These are phyloP conservation scores for Drosophila testacea DNA, from an alignment of 2,888 invertebrate genomes.

Conservation along the genomic window DNA sequence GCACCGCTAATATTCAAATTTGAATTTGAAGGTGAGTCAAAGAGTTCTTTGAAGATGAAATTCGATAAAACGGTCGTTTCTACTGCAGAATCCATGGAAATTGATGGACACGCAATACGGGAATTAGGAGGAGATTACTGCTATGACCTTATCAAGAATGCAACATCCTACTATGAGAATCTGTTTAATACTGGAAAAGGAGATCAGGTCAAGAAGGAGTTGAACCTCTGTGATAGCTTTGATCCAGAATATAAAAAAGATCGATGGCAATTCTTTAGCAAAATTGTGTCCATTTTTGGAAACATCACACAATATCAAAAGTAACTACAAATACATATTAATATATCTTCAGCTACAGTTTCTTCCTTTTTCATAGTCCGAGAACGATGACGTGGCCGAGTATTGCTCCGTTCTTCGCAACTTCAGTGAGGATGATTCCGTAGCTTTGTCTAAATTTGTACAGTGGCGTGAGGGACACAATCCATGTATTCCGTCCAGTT, in stretches of 20 bases:
- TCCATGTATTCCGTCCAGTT: slow-evolving; percentile 58
- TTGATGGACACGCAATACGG: slow-evolving; percentile 64
- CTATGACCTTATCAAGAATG: slow-evolving; percentile 69
- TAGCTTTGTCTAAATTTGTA: slow-evolving; percentile 60
- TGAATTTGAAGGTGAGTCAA: slow-evolving; percentile 85
- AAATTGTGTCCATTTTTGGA: too few species aligned
- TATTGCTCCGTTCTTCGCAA: slow-evolving; percentile 54
- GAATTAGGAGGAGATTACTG: slow-evolving; percentile 68
- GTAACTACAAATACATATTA: slow-evolving; percentile 8
- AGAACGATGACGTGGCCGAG: slow-evolving; percentile 44
- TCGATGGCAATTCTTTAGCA: slow-evolving; percentile 65
- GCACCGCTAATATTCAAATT: slow-evolving; percentile 88
- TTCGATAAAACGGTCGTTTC: background rate
- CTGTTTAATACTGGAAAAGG: slow-evolving; percentile 51
- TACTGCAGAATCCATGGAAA: slow-evolving; percentile 67
- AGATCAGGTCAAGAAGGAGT: slow-evolving; percentile 46
- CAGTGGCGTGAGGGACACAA: slow-evolving; percentile 50
- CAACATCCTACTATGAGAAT: slow-evolving; percentile 57
- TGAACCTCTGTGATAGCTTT: slow-evolving; percentile 71
- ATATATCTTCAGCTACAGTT: background rate
- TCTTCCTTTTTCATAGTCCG: slow-evolving; percentile 34
- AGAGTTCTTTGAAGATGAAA: too few species aligned
- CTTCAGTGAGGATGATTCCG: slow-evolving; percentile 54
- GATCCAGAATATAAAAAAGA: slow-evolving; percentile 56
- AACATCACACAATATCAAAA: slow-evolving; percentile 72